Base-by-base conservation (phyloP, 2,888 invertebrate genomes). In the Urechis unicinctus region DNA sequence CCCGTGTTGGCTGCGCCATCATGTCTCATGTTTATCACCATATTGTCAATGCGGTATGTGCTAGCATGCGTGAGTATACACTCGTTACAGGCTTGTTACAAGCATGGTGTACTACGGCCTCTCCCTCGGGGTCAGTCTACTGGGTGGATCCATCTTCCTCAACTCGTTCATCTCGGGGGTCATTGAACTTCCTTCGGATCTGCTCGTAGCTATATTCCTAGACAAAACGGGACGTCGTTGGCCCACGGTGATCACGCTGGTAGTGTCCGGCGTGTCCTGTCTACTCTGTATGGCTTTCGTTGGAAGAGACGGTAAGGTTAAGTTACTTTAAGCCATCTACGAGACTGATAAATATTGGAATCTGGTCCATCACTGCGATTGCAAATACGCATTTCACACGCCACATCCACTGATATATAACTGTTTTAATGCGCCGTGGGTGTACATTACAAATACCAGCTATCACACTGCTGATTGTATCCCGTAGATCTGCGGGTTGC, bases 71-170 rank as follows among this genome's bases (percentile, higher is more conserved):
- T 36, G 41, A 13, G 9, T 36, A 36, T 36, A 9, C 29, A 6
- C n/a, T 22, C 42, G 24, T 24, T n/a, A 2, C 48, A 59, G 59
- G 59, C 54, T 59, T 31, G 54, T 53, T 2, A 48, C 56, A 5
- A 54, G 57, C n/a, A 43, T 59, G 36, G 49, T 47, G 1, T 59
- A 59, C 46, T 59, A 59, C 29, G 59, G 59, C 29, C 28, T 57
- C 29, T 52, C 55, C 1, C 42, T 57, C 25, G 56, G 59, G 2
- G 59, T 57, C 31, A 49, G 44, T 25, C 31, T 57, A 13, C 49
- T 59, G 13, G 44, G 46, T 2, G 59, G 59, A 13, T 25, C 24
- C 41, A n/a, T 59, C 4, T 59, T 59, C 50, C 41, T 56, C 21
- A 59, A 59, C 50, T 45, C 49, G n/a, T 57, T 56, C 52, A 22